These are phyloP conservation scores for Aphrophora alni DNA, from an alignment of 2,888 invertebrate species.

Conservation along the genomic window DNA sequence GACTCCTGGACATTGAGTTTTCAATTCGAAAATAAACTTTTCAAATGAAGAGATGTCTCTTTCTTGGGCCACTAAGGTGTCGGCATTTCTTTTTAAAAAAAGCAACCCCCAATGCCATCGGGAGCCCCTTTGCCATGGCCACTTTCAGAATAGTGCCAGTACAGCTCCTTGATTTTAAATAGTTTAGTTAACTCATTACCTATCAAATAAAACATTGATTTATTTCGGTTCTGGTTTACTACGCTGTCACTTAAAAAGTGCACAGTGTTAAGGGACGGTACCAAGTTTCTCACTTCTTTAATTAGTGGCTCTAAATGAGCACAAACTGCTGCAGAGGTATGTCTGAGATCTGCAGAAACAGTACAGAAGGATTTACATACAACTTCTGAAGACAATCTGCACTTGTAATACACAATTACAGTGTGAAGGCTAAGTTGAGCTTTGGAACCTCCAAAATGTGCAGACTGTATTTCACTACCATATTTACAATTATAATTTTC, in stretches of 20 bases:
- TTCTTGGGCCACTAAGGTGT: constrained; percentile 10
- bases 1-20: constrained; percentile 21
- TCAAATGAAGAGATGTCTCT: constrained; percentile 20
- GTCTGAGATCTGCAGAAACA: background rate
- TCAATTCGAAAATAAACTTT: constrained; percentile 20
- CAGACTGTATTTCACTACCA: constrained; percentile 26
- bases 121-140: constrained; percentile 16
- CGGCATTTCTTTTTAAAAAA: constrained; percentile 16
- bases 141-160: constrained; percentile 16
- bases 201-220: constrained; percentile 22
- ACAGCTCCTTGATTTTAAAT: constrained; percentile 22
- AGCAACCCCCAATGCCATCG: constrained; percentile 13
- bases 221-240: constrained; percentile 18
- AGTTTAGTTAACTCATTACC: constrained; percentile 28
- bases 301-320: constrained; percentile 33
- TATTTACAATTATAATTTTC: no score
- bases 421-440: constrained; percentile 16
- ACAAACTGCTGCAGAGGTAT: constrained; percentile 3
- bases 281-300: constrained; percentile 20
- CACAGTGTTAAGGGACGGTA: constrained; percentile 24
- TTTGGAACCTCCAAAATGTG: background rate
- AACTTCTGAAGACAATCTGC: constrained; percentile 8
- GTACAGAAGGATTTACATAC: constrained; percentile 14
- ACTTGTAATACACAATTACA: constrained; percentile 16
- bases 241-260: constrained; percentile 28